A percentile compares a stretch with the other conserved stretches of the same genome.
These are phyloP conservation scores for Cydia amplana DNA, from an alignment of 1,140 invertebrate species.

Conservation along the genomic window DNA sequence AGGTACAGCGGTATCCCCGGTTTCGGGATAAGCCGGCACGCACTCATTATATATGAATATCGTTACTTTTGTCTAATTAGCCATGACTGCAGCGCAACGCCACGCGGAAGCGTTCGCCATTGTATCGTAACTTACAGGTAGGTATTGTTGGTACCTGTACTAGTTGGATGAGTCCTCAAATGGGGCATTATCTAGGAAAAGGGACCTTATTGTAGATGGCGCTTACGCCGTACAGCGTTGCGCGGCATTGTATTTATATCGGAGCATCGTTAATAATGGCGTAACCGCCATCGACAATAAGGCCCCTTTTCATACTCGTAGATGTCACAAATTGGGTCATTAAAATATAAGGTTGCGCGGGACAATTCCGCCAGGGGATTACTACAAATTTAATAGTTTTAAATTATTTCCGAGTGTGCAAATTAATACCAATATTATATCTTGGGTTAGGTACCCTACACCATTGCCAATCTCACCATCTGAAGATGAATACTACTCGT, in stretches of 20 bases:
- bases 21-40: not conserved
- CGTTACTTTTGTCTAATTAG: constrained; percentile 20
- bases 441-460: no score
- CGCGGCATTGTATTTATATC: no score
- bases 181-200: no score
- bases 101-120: constrained; percentile 12
- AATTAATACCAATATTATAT: no score
- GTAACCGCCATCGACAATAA: no score
- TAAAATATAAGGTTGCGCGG: constrained; percentile 38
- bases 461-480: no score
- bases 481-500: no score
- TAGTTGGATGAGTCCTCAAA: constrained; percentile 22
- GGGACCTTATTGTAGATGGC: no score
- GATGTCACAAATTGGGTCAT: constrained; percentile 39
- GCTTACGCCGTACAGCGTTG: no score
- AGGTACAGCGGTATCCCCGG: not conserved
- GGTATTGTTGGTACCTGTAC: constrained; percentile 2
- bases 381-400: not conserved
- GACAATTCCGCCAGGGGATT: not conserved
- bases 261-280: no score
- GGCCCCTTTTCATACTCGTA: no score
- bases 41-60: constrained; percentile 28
- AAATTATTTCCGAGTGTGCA: not conserved
- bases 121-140: constrained; percentile 28
- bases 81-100: constrained; percentile 10